Conservation (phyloP, 2,888 invertebrate species). For the Tinea trinotella region DNA sequence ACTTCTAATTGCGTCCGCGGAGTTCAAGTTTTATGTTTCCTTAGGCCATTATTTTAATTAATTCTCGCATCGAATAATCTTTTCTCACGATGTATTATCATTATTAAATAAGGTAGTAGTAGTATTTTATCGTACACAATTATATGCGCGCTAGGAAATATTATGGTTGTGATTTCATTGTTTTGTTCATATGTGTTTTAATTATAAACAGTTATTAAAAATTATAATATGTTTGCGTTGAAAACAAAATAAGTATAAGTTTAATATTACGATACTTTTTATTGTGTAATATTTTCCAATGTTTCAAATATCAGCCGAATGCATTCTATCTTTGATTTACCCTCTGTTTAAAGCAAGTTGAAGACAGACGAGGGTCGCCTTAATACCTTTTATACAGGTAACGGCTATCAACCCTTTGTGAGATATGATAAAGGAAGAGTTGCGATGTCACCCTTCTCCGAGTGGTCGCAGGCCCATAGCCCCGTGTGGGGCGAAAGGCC, state of each 20-base stretch:
- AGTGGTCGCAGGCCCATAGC: conserved; percentile 37
- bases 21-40: conserved; percentile 61
- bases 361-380: not conserved
- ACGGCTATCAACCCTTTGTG: conserved; percentile 50
- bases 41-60: conserved; percentile 62
- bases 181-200: no score
- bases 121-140: not conserved
- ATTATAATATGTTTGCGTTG: no score
- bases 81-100: conserved; percentile 57
- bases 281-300: no score
- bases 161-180: no score
- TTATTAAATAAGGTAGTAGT: conserved; percentile 26
- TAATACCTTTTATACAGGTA: conserved; percentile 21
- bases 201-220: no score
- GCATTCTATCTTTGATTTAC: not conserved
- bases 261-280: no score
- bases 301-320: no score
- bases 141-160: no score
- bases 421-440: conserved; percentile 50
- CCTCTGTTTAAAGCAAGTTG: not conserved
- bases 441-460: conserved; percentile 63
- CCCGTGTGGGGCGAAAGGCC: conserved; percentile 37
- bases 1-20: conserved; percentile 57
- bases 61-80: conserved; percentile 47
- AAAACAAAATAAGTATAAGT: no score